These are phyloP conservation scores for Sparus aurata DNA, from an alignment of 2,797 vertebrate species.

Conservation along the genomic window DNA sequence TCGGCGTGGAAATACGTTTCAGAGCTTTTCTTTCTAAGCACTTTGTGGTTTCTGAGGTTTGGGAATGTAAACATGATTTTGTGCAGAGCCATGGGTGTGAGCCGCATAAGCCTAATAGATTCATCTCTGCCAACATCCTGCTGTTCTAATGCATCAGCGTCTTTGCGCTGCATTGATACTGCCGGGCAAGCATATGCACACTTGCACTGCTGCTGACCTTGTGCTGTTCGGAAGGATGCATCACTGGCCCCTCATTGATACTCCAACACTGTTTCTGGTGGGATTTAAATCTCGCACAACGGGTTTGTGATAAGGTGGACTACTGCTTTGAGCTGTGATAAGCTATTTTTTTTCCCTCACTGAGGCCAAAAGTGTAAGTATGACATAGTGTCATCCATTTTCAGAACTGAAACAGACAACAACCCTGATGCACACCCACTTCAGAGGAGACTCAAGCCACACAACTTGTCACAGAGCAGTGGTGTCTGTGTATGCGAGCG, in stretches of 20 bases:
- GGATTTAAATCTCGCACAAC: constrained; percentile 38
- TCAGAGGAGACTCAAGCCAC: not conserved
- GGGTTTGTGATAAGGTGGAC: constrained; percentile 26
- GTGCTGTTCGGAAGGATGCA: constrained; percentile 56
- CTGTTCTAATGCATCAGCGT: constrained; percentile 71
- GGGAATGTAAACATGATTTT: constrained; percentile 22
- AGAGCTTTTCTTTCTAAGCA: constrained; percentile 16
- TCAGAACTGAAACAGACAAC: constrained; percentile 36
- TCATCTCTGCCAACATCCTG: constrained; percentile 59
- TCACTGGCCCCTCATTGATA: constrained; percentile 55
- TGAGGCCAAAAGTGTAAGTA: not conserved
- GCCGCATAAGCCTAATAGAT: constrained; percentile 44
- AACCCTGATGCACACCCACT: not conserved
- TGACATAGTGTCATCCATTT: constrained; percentile 9
- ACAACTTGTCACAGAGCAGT: not conserved
- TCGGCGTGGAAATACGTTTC: constrained; percentile 8
- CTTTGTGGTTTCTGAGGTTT: not conserved
- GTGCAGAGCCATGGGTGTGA: constrained; percentile 17
- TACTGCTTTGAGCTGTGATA: constrained; percentile 12
- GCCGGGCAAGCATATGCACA: constrained; percentile 65
- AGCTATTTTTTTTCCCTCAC: constrained; percentile 3
- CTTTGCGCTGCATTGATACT: constrained; percentile 58
- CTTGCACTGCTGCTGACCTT: constrained; percentile 73
- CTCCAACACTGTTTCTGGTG: constrained; percentile 19
- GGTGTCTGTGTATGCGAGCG: not conserved